Conservation (phyloP, 2,797 vertebrate species). For the Acanthurus leucopareius region DNA sequence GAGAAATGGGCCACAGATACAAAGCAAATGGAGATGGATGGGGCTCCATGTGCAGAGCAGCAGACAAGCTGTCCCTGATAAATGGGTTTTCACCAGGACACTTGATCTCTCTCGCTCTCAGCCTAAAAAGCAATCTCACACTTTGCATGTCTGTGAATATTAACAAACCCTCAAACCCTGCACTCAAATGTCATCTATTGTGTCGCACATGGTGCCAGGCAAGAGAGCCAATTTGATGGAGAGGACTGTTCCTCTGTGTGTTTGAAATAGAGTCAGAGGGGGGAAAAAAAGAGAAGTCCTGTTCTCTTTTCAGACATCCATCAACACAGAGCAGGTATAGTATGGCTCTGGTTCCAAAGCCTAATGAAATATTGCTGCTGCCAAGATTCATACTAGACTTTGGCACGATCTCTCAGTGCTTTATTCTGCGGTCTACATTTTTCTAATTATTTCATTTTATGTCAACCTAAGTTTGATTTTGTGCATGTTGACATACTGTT, state of each 20-base stretch:
- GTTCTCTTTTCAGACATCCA: slow-evolving; percentile 68
- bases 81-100: slow-evolving; percentile 81
- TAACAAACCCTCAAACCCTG: slow-evolving; percentile 81
- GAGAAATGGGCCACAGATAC: slow-evolving; percentile 80
- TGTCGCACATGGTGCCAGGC: slow-evolving; percentile 72
- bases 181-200: slow-evolving; percentile 81
- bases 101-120: slow-evolving; percentile 79
- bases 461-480: slow-evolving; percentile 24
- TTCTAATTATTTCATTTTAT: slow-evolving; percentile 53
- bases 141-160: slow-evolving; percentile 87
- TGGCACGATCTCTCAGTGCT: slow-evolving; percentile 36
- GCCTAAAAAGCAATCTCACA: slow-evolving; percentile 84
- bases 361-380: slow-evolving; percentile 60
- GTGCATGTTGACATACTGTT: slow-evolving; percentile 21
- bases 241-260: slow-evolving; percentile 69
- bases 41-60: slow-evolving; percentile 75
- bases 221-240: slow-evolving; percentile 75
- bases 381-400: slow-evolving; percentile 50
- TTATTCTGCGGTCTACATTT: slow-evolving; percentile 43
- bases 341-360: slow-evolving; percentile 55
- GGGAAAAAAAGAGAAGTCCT: slow-evolving; percentile 35
- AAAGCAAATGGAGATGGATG: slow-evolving; percentile 83
- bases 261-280: slow-evolving; percentile 66
- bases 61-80: slow-evolving; percentile 82
- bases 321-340: slow-evolving; percentile 70